Percentiles rank a stretch among this genome's conserved stretches.
Conservation (phyloP, 2,888 invertebrate genomes). For the Polia nebulosa region DNA sequence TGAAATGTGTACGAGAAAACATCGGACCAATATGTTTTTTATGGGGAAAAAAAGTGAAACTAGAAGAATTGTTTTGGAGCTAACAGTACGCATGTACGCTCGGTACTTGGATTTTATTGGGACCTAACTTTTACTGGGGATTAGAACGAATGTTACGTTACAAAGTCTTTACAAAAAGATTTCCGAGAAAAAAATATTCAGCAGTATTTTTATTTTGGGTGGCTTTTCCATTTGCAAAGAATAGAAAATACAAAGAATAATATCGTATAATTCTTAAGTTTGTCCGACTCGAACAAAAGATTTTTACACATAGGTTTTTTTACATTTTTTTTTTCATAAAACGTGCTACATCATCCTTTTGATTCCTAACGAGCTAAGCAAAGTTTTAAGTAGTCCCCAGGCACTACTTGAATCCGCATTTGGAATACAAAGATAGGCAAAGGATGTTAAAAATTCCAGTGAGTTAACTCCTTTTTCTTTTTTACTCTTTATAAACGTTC, state of each 20-base stretch:
- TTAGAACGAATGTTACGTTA: slow-evolving; percentile 55
- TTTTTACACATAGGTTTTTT: slow-evolving; percentile 4
- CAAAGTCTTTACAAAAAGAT: slow-evolving; percentile 34
- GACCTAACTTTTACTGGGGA: slow-evolving; percentile 51
- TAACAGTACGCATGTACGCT: slow-evolving; percentile 64
- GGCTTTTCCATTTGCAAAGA: slow-evolving; percentile 13
- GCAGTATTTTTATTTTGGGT: slow-evolving; percentile 25
- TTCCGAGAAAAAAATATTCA: slow-evolving; percentile 31
- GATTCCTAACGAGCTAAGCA: slow-evolving; percentile 55
- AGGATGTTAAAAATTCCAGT: slow-evolving; percentile 43
- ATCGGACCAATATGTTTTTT: slow-evolving; percentile 78
- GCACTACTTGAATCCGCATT: slow-evolving; percentile 55
- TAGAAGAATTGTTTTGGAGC: slow-evolving; percentile 68
- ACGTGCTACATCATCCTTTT: slow-evolving; percentile 49
- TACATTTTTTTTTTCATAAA: slow-evolving; percentile 16
- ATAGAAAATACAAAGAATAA: slow-evolving; percentile 27
- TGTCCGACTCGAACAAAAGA: slow-evolving; percentile 13
- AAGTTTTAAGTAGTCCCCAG: slow-evolving; percentile 55
- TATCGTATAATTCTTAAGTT: slow-evolving; percentile 14
- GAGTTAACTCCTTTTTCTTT: slow-evolving; percentile 38
- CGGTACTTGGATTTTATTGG: slow-evolving; percentile 68
- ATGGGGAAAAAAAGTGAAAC: slow-evolving; percentile 69
- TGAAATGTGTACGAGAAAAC: slow-evolving; percentile 73
- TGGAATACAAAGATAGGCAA: slow-evolving; percentile 51
- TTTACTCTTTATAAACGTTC: slow-evolving; percentile 17